These are phyloP conservation scores for Anneissia japonica DNA, from an alignment of 35 echinoderm and acorn worm species.

Conservation along the genomic window DNA sequence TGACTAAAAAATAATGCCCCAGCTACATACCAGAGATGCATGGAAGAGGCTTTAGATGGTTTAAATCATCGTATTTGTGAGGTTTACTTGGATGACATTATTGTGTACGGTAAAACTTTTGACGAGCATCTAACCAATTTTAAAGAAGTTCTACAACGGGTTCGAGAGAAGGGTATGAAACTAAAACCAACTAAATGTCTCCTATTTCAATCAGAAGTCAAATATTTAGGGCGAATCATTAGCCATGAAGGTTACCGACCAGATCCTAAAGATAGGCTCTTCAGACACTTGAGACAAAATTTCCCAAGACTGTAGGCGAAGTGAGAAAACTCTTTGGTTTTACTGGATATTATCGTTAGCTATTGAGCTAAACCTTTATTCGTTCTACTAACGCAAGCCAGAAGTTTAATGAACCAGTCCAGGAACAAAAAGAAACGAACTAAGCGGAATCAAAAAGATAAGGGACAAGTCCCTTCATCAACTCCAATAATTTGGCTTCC, in stretches of 20 bases:
- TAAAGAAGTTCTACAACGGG: constrained; percentile 7
- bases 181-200: constrained; percentile 46
- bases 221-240: constrained; percentile 41
- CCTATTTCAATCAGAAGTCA: constrained; percentile 39
- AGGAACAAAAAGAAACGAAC: background rate
- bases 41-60: constrained; percentile 20
- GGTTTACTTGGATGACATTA: constrained; percentile 53
- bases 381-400: background rate
- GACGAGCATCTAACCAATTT: constrained; percentile 19
- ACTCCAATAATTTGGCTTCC: constrained; percentile 38
- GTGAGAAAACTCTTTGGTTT: constrained; percentile 41
- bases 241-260: constrained; percentile 25
- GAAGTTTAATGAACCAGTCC: background rate
- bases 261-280: constrained; percentile 42
- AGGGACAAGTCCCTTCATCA: constrained; percentile 27
- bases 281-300: constrained; percentile 18
- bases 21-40: constrained; percentile 26
- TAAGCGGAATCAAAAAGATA: background rate
- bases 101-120: constrained; percentile 53
- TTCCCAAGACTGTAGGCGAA: constrained; percentile 39
- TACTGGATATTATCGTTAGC: constrained; percentile 43
- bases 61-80: constrained; percentile 41
- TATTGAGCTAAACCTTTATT: constrained; percentile 47
- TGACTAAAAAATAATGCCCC: constrained; percentile 36
- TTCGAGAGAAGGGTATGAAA: constrained; percentile 34